Evolutionary conservation across 2,888 invertebrate species (phyloP), one percentile per base, ranked within the genome.

Genomic region (Bembecia ichneumoniformis): DNA sequence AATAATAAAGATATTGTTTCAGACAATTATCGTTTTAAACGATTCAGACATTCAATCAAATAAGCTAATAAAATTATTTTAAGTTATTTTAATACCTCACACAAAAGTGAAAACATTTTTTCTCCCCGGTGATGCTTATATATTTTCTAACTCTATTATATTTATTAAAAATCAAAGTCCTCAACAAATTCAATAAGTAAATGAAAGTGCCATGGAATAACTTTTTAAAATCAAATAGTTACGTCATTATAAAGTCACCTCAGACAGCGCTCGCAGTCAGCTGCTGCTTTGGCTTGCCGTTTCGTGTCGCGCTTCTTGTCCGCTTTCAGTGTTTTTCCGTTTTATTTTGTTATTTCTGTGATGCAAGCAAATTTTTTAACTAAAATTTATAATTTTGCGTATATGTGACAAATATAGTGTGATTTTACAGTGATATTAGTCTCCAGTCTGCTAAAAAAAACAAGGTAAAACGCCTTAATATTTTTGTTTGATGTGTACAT

Each of bases 261-360:
- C 74, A 68, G 60, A 64, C 80, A 64, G 68, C 64, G 62, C 64
- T 68, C 71, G 71, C 76, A 90, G 90, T 90, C 90, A 90, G 90
- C 90, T 90, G 90, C 90, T 90, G 90, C 90, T 90, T 53, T 90
- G 86, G 88, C 90, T 89, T 90, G 89, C 89, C 88, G 89, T 89
- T 90, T 88, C 89, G 89, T 87, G 87, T 87, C 87, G 88, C 88
- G 88, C 88, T 88, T 88, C 82, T 87, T 87, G 87, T 87, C 83
- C 82, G 88, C 88, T 88, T 88, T 88, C 76, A 81, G 87, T 88
- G 88, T 88, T 88, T 28, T 88, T 88, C 82, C 72, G 87, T 87
- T 88, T 83, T 86, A 84, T 86, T 88, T 82, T 77, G 86, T 87
- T 88, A 80, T 84, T 88, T 86, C 78, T 87, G 87, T 88, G 80